These are phyloP conservation scores for Oryzias woworae DNA, from an alignment of 2,113 vertebrate genomes.

Conservation along the genomic window DNA sequence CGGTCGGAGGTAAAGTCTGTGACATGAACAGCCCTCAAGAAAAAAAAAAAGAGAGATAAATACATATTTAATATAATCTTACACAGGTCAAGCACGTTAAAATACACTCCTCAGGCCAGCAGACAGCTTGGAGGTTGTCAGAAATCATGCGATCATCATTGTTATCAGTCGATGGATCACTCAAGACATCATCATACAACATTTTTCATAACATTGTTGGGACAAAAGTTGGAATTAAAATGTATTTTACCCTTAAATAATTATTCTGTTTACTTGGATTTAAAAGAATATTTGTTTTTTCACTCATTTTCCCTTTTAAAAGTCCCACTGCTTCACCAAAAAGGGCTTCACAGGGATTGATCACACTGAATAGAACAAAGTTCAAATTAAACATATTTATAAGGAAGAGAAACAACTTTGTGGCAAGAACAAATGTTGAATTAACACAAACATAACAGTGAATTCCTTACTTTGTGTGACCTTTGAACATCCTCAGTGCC, in stretches of 20 bases:
- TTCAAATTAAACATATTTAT: not conserved
- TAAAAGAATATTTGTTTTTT: not conserved
- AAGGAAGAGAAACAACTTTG: not conserved
- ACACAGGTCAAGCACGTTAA: not conserved
- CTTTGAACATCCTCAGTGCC: conserved; percentile 87
- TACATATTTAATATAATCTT: too few species aligned
- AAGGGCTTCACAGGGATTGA: too few species aligned
- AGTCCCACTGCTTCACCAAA: too few species aligned
- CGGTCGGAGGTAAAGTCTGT: conserved; percentile 89
- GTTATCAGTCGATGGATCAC: conserved; percentile 70
- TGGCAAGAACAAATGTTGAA: not conserved
- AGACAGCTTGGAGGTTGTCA: conserved; percentile 28
- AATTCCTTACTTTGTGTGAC: conserved; percentile 88
- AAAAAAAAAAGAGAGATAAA: not conserved
- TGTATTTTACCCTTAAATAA: not conserved
- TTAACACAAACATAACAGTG: not conserved
- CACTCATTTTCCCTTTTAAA: too few species aligned
- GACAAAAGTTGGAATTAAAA: not conserved
- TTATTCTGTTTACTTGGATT: not conserved
- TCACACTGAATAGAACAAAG: not conserved
- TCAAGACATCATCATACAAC: conserved; percentile 62
- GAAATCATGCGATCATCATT: conserved; percentile 57
- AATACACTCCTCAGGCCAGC: not conserved
- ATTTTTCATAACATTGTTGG: not conserved
- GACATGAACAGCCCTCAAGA: conserved; percentile 86